A percentile compares a stretch with the other conserved stretches of the same genome.
Evolutionary conservation across 2,797 vertebrate species (phyloP).

Genomic region (Pipistrellus pipistrellus): DNA sequence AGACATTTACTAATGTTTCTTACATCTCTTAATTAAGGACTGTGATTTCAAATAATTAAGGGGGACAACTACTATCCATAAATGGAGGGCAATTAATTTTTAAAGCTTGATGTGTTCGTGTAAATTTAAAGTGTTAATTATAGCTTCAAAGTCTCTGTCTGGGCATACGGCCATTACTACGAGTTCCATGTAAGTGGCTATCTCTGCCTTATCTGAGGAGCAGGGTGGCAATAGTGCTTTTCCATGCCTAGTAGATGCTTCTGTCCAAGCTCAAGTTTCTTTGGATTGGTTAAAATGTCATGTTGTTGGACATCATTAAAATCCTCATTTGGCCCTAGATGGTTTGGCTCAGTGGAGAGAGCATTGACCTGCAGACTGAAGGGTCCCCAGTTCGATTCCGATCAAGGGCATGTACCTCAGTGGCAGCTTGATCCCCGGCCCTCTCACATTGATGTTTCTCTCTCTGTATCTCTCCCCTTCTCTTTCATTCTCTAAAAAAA

Average conservation of each 20-base stretch:
- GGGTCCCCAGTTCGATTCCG: too few species aligned
- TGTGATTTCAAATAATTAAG: constrained; percentile 77
- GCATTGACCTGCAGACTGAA: too few species aligned
- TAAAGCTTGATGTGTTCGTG: constrained; percentile 72
- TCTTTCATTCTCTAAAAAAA: too few species aligned
- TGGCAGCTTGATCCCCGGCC: too few species aligned
- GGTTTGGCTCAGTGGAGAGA: too few species aligned
- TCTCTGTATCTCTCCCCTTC: too few species aligned
- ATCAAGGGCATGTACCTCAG: too few species aligned
- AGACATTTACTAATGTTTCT: constrained; percentile 62
- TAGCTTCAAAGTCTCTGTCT: constrained; percentile 60
- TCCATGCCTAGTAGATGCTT: constrained; percentile 39
- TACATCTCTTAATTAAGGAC: constrained; percentile 71
- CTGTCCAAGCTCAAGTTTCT: constrained; percentile 18
- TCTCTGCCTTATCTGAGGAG: constrained; percentile 5
- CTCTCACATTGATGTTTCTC: too few species aligned
- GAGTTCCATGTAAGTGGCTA: not conserved
- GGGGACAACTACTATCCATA: constrained; percentile 69
- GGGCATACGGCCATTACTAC: constrained; percentile 15
- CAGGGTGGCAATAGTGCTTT: not conserved
- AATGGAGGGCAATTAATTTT: constrained; percentile 82
- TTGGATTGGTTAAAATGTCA: constrained; percentile 38
- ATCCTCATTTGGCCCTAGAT: not conserved
- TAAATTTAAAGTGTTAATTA: constrained; percentile 79
- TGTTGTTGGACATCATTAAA: constrained; percentile 45